Percentiles rank a stretch among this genome's conserved stretches.
Evolutionary conservation across 2,113 vertebrate species (phyloP).

Genomic region (Aphyosemion australe): DNA sequence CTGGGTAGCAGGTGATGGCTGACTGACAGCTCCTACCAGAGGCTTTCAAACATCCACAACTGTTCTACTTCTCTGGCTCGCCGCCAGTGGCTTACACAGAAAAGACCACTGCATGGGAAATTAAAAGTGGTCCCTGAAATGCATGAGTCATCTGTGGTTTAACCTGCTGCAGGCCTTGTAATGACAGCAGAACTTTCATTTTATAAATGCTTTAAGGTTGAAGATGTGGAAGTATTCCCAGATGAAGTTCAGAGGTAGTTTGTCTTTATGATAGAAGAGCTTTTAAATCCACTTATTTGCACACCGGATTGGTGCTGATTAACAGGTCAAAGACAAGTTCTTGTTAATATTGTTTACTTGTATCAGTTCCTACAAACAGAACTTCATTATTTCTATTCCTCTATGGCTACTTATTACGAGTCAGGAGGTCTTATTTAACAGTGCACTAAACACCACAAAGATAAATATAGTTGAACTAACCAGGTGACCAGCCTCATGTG

Average conservation of each 20-base stretch:
- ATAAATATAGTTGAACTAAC: too few species aligned
- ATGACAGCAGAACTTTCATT: slow-evolving; percentile 35
- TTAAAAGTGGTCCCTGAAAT: slow-evolving; percentile 28
- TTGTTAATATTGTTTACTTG: too few species aligned
- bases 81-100: slow-evolving; percentile 20
- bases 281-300: not conserved
- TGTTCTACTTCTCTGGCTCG: slow-evolving; percentile 48
- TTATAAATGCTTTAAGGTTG: slow-evolving; percentile 22
- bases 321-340: too few species aligned
- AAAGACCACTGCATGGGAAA: slow-evolving; percentile 20
- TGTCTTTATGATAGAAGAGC: not conserved
- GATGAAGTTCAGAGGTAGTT: not conserved
- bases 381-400: too few species aligned
- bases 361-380: too few species aligned
- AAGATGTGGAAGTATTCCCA: slow-evolving; percentile 12
- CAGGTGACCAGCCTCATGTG: too few species aligned
- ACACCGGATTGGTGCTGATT: too few species aligned
- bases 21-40: slow-evolving; percentile 56
- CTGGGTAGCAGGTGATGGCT: slow-evolving; percentile 67
- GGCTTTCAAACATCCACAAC: slow-evolving; percentile 31
- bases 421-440: too few species aligned
- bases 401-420: too few species aligned
- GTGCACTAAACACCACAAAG: too few species aligned
- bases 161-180: slow-evolving; percentile 36
- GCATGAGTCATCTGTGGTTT: slow-evolving; percentile 36